A percentile compares a stretch with the other conserved stretches of the same genome.
Conservation (phyloP, 2,888 invertebrate species). For the Apotomis capreana region DNA sequence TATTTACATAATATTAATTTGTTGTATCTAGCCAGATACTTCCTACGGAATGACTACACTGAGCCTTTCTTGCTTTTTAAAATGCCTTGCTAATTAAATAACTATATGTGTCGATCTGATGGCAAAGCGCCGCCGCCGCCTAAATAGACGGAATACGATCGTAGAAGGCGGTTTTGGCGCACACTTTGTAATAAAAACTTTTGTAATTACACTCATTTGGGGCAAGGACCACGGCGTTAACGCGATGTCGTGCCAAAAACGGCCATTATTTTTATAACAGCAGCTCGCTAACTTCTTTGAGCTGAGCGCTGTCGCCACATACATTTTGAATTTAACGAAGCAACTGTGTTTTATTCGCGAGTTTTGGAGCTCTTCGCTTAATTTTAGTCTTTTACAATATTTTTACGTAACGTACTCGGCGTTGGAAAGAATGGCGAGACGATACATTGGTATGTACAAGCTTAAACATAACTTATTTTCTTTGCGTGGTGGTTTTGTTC, state of each 20-base stretch:
- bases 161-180: slow-evolving; percentile 75
- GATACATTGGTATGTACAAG: not conserved
- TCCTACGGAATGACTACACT: not conserved
- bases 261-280: slow-evolving; percentile 75
- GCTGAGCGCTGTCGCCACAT: slow-evolving; percentile 46
- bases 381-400: slow-evolving; percentile 13
- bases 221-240: slow-evolving; percentile 74
- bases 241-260: slow-evolving; percentile 80
- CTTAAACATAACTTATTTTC: not conserved
- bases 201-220: slow-evolving; percentile 81
- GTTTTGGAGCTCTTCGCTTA: slow-evolving; percentile 21
- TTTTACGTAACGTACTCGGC: slow-evolving; percentile 8
- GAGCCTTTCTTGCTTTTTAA: not conserved
- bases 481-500: no score
- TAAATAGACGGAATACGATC: slow-evolving; percentile 56
- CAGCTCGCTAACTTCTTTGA: slow-evolving; percentile 56
- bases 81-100: slow-evolving; percentile 1
- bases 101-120: not conserved
- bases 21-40: no score
- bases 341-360: slow-evolving; percentile 35
- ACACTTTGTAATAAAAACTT: slow-evolving; percentile 80
- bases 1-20: no score
- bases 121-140: slow-evolving; percentile 14
- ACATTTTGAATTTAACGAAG: slow-evolving; percentile 44
- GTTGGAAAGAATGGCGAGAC: slow-evolving; percentile 8